Evolutionary conservation across 2,797 vertebrate species (phyloP).

Genomic region (Rhinogobio ventralis): DNA sequence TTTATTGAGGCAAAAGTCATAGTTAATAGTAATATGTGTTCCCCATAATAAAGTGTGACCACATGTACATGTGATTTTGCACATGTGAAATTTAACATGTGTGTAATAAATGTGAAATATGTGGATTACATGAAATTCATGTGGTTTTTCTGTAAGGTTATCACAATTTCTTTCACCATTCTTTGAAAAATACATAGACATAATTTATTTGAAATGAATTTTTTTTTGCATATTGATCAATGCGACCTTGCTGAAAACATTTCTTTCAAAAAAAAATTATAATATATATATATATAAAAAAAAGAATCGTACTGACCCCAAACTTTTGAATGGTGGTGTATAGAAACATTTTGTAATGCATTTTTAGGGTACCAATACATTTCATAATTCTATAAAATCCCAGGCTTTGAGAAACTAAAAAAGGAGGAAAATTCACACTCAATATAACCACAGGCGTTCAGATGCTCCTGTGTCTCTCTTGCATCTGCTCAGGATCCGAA

Average conservation of each 20-base stretch:
- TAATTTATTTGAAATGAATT: background rate
- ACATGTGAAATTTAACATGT: too few relatives aligned
- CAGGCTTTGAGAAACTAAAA: background rate
- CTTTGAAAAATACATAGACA: background rate
- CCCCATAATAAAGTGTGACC: too few relatives aligned
- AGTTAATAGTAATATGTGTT: too few relatives aligned
- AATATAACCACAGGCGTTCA: background rate
- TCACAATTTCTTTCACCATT: background rate
- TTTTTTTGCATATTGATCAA: background rate
- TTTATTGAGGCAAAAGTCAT: too few relatives aligned
- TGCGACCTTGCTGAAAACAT: background rate
- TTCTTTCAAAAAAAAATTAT: background rate
- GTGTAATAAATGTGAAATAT: too few relatives aligned
- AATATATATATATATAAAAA: background rate
- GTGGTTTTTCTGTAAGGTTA: background rate
- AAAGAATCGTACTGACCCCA: background rate
- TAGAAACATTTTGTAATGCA: background rate
- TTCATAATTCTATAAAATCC: background rate
- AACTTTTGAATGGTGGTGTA: background rate
- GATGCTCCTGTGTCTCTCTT: background rate
- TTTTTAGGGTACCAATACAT: background rate
- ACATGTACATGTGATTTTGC: too few relatives aligned
- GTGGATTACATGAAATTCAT: too few relatives aligned
- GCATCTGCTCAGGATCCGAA: slow-evolving; percentile 60
- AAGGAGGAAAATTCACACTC: background rate